Base-by-base conservation (phyloP, 2,888 invertebrate genomes). In the Spodoptera picta region DNA sequence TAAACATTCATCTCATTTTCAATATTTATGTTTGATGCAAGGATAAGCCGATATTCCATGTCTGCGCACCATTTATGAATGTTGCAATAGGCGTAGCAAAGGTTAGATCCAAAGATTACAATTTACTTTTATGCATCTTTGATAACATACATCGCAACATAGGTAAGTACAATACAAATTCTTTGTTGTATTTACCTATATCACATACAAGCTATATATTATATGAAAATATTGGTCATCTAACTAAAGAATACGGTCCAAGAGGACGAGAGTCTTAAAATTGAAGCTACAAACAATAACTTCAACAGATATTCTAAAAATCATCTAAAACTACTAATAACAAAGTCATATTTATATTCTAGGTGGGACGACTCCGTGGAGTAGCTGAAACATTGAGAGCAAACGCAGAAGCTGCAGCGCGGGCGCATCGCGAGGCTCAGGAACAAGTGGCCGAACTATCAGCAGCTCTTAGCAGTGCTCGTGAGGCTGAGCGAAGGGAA, bases 371-470 rank as follows among this genome's bases (percentile, higher is more conserved):
- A 71, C 87, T 95, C 9, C 92, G 95, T 43, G 95, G 95, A n/a
- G 94, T 95, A 56, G 94, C 95, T 36, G 96, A 96, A 84, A 96
- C 96, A 5, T 89, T 96, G 48, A 87, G 96, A 73, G 90, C 94
- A 1, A 96, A 96, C 77, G 92, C 95, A 10, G 96, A 96, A 79
- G 90, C 93, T n/a, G 93, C 95, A 49, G 89, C 95, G 41, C 88
- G 94, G 7, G 92, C 93, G 12, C 91, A 96, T 36, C 91, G 93
- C 65, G 95, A 95, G 55, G 95, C 96, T 27, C 93, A 94, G 73
- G 95, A 95, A 59, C 92, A 93, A 62, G 90, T 95, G 14, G 91
- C 91, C 11, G 91, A 92, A 63, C 86, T 95, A n/a, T 87, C 89
- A 1, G 95, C 95, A 1, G 94, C 94, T 72, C 88, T 95, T 63